Conservation (phyloP, 2,797 vertebrate genomes). For the Sebastes hubbsi region DNA sequence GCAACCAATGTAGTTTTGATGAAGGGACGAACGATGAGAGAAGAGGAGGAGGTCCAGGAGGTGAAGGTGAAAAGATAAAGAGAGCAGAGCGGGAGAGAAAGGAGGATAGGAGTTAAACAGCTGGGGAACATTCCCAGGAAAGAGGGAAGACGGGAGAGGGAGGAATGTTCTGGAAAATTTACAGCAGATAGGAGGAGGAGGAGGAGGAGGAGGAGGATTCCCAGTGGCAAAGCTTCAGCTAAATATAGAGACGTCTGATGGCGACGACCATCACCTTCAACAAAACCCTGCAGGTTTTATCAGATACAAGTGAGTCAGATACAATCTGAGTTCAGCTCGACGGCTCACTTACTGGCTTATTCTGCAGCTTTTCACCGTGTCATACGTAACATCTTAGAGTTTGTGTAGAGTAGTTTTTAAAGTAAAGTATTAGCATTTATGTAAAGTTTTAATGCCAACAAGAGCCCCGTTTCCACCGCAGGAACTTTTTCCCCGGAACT, state of each 20-base stretch:
- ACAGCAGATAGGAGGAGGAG: conserved; percentile 1
- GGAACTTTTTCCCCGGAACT: too few species aligned
- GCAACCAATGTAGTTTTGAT: not conserved
- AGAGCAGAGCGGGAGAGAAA: not conserved
- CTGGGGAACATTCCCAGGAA: conserved; percentile 9
- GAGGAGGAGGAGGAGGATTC: not conserved
- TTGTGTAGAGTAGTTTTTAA: not conserved
- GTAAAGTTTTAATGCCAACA: not conserved
- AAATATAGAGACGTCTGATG: conserved; percentile 38
- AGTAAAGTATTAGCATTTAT: not conserved
- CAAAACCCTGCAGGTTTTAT: not conserved
- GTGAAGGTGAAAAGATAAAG: not conserved
- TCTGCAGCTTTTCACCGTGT: not conserved
- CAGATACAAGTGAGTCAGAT: not conserved
- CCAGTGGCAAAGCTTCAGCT: conserved; percentile 29
- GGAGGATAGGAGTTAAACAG: conserved; percentile 22
- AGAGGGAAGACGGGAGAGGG: not conserved
- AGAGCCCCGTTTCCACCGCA: too few species aligned
- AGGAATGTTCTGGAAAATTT: conserved; percentile 60
- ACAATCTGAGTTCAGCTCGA: not conserved
- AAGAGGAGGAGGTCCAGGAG: not conserved
- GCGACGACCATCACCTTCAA: conserved; percentile 1
- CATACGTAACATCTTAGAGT: too few species aligned
- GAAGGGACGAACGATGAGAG: not conserved
- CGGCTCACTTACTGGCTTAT: not conserved